Evolutionary conservation across 2,888 invertebrate genomes (phyloP).

Genomic region (Tetropium fuscum): DNA sequence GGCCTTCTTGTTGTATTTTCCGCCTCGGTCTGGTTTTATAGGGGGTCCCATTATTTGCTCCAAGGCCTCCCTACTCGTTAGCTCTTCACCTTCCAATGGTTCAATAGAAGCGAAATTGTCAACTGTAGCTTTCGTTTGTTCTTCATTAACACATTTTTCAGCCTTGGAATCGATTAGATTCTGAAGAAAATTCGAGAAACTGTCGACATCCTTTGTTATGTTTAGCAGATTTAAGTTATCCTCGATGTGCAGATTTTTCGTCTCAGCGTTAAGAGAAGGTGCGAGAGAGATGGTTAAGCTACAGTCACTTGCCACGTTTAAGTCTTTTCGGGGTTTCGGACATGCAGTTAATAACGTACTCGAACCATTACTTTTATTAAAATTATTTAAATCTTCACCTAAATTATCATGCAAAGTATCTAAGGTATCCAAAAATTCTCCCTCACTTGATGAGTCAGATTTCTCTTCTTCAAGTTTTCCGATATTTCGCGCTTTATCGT

Average conservation of each 20-base stretch:
- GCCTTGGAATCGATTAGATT: conserved; percentile 35
- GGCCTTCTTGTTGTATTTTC: conserved; percentile 68
- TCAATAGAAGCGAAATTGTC: too few species aligned
- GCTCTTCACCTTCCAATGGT: too few species aligned
- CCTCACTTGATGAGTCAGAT: conserved; percentile 58
- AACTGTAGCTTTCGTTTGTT: not conserved
- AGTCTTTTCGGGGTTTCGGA: conserved; percentile 23
- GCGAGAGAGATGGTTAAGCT: conserved; percentile 20
- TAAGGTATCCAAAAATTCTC: conserved; percentile 59
- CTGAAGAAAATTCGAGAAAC: conserved; percentile 36
- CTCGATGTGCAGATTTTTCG: conserved; percentile 21
- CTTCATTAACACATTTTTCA: conserved; percentile 14
- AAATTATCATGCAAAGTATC: conserved; percentile 54
- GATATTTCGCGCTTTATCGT: conserved; percentile 48
- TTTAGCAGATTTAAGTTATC: conserved; percentile 27
- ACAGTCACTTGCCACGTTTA: conserved; percentile 22
- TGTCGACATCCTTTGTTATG: conserved; percentile 36
- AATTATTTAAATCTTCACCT: conserved; percentile 36
- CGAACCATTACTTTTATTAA: conserved; percentile 32
- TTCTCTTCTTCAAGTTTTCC: conserved; percentile 42
- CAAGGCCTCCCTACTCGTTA: too few species aligned
- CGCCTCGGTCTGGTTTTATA: conserved; percentile 59
- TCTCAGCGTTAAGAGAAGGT: not conserved
- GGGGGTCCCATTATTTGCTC: not conserved
- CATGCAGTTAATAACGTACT: conserved; percentile 53